Conservation (phyloP, 2,888 invertebrate genomes). For the Drosophila borealis region DNA sequence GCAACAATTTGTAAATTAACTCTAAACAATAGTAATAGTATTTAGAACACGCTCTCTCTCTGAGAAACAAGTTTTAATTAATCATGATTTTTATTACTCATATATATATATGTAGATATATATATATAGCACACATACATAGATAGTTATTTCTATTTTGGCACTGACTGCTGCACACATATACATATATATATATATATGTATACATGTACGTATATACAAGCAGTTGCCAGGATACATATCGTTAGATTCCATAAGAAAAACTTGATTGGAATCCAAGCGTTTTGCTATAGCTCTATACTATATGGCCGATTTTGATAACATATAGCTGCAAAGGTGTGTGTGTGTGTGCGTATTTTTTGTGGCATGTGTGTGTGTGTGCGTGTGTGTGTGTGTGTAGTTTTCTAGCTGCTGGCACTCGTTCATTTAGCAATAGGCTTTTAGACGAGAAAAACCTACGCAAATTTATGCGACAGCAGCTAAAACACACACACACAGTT, state of each 20-base stretch:
- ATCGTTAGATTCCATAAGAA: conserved; percentile 30
- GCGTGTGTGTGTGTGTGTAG: conserved; percentile 11
- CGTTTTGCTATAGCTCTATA: conserved; percentile 57
- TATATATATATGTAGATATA: conserved; percentile 27
- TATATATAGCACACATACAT: conserved; percentile 61
- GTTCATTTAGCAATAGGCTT: conserved; percentile 83
- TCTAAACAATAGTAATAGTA: conserved; percentile 1
- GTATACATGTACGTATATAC: not conserved
- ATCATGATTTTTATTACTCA: conserved; percentile 57
- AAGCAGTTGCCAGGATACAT: conserved; percentile 54
- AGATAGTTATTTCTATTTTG: conserved; percentile 59
- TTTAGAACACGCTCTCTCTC: not conserved
- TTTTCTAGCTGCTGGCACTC: conserved; percentile 48
- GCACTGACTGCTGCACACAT: conserved; percentile 26
- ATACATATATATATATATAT: not conserved
- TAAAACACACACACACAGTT: conserved; percentile 12
- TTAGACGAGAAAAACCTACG: conserved; percentile 82
- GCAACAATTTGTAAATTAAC: conserved; percentile 7
- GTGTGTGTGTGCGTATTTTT: conserved; percentile 2
- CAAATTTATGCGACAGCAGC: conserved; percentile 74
- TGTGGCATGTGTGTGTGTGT: conserved; percentile 2
- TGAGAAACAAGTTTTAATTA: conserved; percentile 19
- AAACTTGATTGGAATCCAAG: conserved; percentile 29
- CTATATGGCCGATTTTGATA: conserved; percentile 70
- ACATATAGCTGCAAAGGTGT: conserved; percentile 52